Evolutionary conservation across 2,113 vertebrate genomes (phyloP), one percentile per base, ranked within the genome.

Genomic region (Marcusenius ussheri): DNA sequence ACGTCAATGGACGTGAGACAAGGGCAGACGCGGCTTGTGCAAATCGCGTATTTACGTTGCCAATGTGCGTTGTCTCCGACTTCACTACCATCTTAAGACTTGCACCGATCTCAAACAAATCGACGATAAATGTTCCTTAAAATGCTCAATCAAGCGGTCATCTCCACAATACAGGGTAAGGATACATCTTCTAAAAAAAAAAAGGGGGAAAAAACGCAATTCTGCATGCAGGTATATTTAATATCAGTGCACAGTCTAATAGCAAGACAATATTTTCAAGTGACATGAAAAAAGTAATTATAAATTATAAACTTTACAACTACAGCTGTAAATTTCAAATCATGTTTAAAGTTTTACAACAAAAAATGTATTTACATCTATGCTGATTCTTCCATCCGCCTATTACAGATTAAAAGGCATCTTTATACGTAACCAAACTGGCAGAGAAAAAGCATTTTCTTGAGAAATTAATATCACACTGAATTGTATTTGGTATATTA

Each of bases 401-500:
- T 35, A 88, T 27, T 80, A 42, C 47, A 83, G 19, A 15, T 90
- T 90, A 83, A 90, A 90, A 90, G 50, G 70, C 86, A 90, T 83
- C 74, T 88, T 62, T 62, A 66, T 19, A 58, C 8, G 11, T 53
- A 46, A 84, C 83, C n/a, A 46, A n/a, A 84, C 42, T 46, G 42
- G 83, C 35, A 46, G 42, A 46, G 80, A 39, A 83, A 83, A 46
- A 83, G 45, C 17, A n/a, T 27, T 80, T 80, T 77, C 70, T 77
- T 19, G 35, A 39, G 47, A 15, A 66, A 53, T 56, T 80, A 77
- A 90, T 39, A 83, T 3, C 47, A 88, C 47, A 58, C 15, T 90
- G 77, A 50, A 35, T 47, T 50, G 50, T 87, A 91, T 83, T 91
- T 90, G 90, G 89, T 90, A 83, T 89, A 21, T 90, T 89, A 19